Base-by-base conservation (phyloP, 2,888 invertebrate species). In the Candidula unifasciata region DNA sequence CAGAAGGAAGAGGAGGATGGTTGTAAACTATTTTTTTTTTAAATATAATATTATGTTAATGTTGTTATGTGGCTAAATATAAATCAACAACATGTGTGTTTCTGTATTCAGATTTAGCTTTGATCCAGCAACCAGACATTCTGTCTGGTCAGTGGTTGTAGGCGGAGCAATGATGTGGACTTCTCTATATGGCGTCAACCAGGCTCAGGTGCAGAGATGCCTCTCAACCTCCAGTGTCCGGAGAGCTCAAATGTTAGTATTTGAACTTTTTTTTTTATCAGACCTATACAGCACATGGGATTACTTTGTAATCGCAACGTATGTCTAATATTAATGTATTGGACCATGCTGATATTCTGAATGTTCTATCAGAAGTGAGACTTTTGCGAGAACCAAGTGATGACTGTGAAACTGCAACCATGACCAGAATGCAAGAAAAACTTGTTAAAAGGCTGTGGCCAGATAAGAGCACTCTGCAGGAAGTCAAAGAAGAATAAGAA, bases 131-230 rank as follows among this genome's bases (percentile, higher is more conserved):
- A 84, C 84, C 18, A 86, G 87, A 3, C 87, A 87, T 64, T 87
- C 87, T 16, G 84, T 87, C 71, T 87, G 87, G 87, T 85, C 87
- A 0, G 82, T 87, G 33, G 85, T 85, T 30, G 69, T 87, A 10
- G 87, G 87, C 0, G 86, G 85, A 5, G 69, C 74, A 21, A 69
- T 83, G 30, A 81, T 86, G 84, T 87, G 87, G 87, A 98, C 95
- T 81, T 96, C 97, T 77, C 96, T 98, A 95, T 98, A 97, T 94
- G 97, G 97, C 91, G 96, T 97, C 57, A 98, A 98, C 94, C 98
- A 98, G 94, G 97, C 98, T 0, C 97, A 98, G 85, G 96, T 98
- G 66, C 98, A 98, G 94, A 96, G 98, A 93, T 97, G 97, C 92
- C 95, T 98, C 86, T 97, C 97, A 0, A 96, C 98, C 2, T 96